phyloP scores from a whole-genome alignment of 2,888 invertebrate genomes.

The Hirtodrosophila trivittata region DNA sequence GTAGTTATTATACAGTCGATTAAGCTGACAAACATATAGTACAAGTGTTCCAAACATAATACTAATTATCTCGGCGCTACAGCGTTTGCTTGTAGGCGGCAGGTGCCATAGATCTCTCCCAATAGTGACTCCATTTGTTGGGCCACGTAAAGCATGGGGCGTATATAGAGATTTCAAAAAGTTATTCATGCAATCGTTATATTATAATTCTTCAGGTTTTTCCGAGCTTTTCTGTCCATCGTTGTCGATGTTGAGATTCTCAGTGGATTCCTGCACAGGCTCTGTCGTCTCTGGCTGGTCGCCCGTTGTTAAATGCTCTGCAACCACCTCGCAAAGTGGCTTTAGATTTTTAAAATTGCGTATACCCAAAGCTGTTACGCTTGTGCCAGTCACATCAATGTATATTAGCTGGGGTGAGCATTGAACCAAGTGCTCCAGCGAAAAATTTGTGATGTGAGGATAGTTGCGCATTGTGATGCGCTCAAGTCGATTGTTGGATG shows the following conservation, averaged over 20 bases:
- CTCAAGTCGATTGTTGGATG: constrained; percentile 84
- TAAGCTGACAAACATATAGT: constrained; percentile 46
- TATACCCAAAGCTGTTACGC: constrained; percentile 87
- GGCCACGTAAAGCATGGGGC: no score
- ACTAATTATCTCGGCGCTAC: constrained; percentile 57
- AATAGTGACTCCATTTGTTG: no score
- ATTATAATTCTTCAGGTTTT: background rate
- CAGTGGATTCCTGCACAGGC: constrained; percentile 9
- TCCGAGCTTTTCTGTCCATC: constrained; percentile 5
- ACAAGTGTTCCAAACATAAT: constrained; percentile 58
- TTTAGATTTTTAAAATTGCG: constrained; percentile 86
- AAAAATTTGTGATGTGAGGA: constrained; percentile 86
- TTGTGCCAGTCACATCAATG: constrained; percentile 88
- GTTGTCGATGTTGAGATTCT: constrained; percentile 14
- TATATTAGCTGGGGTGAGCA: constrained; percentile 86
- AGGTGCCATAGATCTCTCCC: background rate
- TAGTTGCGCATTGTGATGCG: constrained; percentile 86
- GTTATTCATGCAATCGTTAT: background rate
- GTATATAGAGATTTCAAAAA: no score
- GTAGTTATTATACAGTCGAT: constrained; percentile 53
- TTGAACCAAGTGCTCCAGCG: constrained; percentile 86
- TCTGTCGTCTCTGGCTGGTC: constrained; percentile 11
- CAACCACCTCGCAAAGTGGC: constrained; percentile 86
- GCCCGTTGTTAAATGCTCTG: constrained; percentile 67
- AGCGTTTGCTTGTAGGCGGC: constrained; percentile 39